phyloP scores from a whole-genome alignment of 2,113 vertebrate genomes.

The Campylomormyrus numenius region DNA sequence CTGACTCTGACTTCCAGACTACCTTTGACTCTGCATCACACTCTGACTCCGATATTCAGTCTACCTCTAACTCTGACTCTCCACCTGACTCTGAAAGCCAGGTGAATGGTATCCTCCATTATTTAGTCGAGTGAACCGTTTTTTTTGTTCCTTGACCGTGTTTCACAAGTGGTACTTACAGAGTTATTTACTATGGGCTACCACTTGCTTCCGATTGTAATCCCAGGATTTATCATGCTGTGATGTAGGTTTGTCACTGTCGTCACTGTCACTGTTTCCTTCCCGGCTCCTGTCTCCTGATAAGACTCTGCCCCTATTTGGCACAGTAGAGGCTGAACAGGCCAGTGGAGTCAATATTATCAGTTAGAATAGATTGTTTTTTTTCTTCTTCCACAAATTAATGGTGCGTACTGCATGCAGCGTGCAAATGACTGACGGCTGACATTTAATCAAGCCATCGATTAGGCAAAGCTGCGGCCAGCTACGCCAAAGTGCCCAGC shows the following conservation, averaged over 20 bases:
- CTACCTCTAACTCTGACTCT: not conserved
- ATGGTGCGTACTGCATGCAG: not conserved
- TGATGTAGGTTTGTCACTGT: not conserved
- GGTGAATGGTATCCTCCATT: not conserved
- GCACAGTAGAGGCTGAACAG: not conserved
- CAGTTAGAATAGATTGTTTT: not conserved
- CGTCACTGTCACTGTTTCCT: not conserved
- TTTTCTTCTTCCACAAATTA: not conserved
- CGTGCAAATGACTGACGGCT: conserved; percentile 9
- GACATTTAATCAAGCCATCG: conserved; percentile 10
- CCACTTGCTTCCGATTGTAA: not conserved
- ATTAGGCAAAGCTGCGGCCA: not conserved
- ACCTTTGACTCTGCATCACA: not conserved
- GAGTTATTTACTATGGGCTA: not conserved
- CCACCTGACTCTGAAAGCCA: not conserved
- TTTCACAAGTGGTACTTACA: not conserved
- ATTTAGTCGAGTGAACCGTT: not conserved
- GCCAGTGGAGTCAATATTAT: not conserved
- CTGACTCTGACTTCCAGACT: not conserved
- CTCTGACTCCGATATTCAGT: not conserved
- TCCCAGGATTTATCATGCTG: not conserved
- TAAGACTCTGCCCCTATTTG: not conserved
- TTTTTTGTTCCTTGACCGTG: not conserved
- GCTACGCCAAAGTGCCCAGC: not conserved
- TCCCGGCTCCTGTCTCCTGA: not conserved